These are phyloP conservation scores for Drosophila acutilabella DNA, from an alignment of 2,888 invertebrate species.

Conservation along the genomic window DNA sequence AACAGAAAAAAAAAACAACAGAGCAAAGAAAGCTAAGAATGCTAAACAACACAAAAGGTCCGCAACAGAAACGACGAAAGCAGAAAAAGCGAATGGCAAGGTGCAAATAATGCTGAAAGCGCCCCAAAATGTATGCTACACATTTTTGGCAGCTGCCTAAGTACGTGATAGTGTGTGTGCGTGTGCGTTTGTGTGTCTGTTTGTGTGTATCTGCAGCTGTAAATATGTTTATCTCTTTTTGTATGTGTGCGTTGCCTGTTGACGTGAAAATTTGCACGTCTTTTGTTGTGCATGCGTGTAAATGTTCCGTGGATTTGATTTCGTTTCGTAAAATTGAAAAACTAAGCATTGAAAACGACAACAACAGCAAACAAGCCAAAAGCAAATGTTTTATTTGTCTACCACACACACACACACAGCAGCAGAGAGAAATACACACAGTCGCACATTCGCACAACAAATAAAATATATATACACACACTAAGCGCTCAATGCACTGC, in stretches of 20 bases:
- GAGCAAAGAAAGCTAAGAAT: conserved; percentile 56
- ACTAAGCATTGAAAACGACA: conserved; percentile 72
- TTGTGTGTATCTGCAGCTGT: conserved; percentile 36
- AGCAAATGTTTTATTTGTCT: conserved; percentile 76
- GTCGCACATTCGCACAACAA: conserved; percentile 21
- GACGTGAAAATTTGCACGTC: conserved; percentile 81
- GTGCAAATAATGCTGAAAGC: conserved; percentile 78
- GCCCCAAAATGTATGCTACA: conserved; percentile 72
- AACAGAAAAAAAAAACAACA: conserved; percentile 12
- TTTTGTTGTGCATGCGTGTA: conserved; percentile 81
- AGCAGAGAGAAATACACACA: too few species aligned
- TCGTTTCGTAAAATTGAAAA: conserved; percentile 75
- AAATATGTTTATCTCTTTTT: conserved; percentile 22
- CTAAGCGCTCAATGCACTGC: conserved; percentile 65
- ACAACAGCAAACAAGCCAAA: conserved; percentile 65
- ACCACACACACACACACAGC: conserved; percentile 53
- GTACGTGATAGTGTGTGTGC: conserved; percentile 59
- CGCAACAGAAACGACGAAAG: conserved; percentile 28
- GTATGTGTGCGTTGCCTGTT: conserved; percentile 63
- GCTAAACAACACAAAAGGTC: conserved; percentile 60
- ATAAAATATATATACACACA: conserved; percentile 15
- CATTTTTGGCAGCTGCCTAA: conserved; percentile 67
- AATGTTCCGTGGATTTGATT: conserved; percentile 76
- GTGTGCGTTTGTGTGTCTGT: conserved; percentile 27
- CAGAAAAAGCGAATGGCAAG: conserved; percentile 54